phyloP scores from a whole-genome alignment of 2,113 vertebrate species.

The Pan paniscus region DNA sequence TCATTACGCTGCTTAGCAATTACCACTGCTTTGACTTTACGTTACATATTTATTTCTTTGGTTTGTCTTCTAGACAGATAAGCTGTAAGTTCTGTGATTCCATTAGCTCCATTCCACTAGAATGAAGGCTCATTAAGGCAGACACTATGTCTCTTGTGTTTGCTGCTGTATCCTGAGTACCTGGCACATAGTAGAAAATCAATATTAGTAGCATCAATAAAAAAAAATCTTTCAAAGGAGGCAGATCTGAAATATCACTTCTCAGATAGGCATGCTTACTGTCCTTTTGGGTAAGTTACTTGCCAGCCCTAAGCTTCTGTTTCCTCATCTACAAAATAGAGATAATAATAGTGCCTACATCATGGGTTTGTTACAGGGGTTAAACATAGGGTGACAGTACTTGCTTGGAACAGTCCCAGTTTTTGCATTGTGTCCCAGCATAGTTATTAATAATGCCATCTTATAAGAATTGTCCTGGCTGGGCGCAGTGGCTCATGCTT shows the following conservation, averaged over 20 bases:
- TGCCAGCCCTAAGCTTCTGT: background rate
- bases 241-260: background rate
- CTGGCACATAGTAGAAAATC: background rate
- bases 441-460: background rate
- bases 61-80: background rate
- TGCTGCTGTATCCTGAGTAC: accelerated
- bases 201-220: background rate
- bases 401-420: background rate
- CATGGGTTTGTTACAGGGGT: background rate
- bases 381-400: background rate
- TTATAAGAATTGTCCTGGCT: background rate
- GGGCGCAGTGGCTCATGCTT: no score
- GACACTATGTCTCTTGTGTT: background rate
- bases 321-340: background rate
- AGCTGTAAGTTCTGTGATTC: background rate
- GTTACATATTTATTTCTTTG: background rate
- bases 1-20: background rate
- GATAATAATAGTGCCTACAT: no score
- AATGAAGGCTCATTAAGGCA: background rate
- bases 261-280: background rate
- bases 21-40: background rate
- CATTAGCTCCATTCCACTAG: background rate
- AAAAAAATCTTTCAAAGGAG: background rate
- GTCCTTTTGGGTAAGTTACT: no score
- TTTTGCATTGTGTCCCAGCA: background rate